Conservation (phyloP, 37 sponge, comb jelly and placozoan genomes). For the Spongilla lacustris region DNA sequence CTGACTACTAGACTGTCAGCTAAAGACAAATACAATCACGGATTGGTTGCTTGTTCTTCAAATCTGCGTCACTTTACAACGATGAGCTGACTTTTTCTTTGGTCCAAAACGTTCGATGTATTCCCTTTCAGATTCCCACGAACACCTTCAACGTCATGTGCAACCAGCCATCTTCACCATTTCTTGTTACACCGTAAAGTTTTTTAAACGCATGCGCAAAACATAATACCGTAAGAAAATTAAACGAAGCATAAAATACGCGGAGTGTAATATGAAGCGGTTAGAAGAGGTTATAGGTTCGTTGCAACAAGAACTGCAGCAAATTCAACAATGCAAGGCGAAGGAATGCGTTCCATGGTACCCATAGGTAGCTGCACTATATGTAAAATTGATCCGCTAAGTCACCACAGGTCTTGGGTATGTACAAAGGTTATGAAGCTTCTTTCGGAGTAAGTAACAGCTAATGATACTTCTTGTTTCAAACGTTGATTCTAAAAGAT, state of each 20-base stretch:
- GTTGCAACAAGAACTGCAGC: constrained; percentile 11
- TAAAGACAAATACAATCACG: background rate
- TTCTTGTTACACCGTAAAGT: background rate
- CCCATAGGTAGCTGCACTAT: background rate
- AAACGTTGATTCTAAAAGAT: constrained; percentile 5
- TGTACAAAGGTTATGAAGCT: constrained; percentile 22
- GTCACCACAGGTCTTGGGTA: constrained; percentile 36
- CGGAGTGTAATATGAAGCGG: background rate
- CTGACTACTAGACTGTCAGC: background rate
- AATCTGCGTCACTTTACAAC: background rate
- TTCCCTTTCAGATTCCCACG: background rate
- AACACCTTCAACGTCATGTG: background rate
- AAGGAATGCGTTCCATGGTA: constrained; percentile 24
- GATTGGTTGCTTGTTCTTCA: background rate
- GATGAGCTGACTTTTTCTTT: background rate
- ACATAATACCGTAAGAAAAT: background rate
- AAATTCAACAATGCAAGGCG: background rate
- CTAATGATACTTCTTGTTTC: background rate
- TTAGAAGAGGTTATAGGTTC: constrained; percentile 11
- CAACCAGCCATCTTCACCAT: background rate
- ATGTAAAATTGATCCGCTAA: background rate
- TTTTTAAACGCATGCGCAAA: background rate
- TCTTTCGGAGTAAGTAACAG: background rate
- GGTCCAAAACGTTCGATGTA: background rate
- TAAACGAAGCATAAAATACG: constrained; percentile 2